phyloP scores from a whole-genome alignment of 2,113 vertebrate species.

The Cynopterus brachyotis region DNA sequence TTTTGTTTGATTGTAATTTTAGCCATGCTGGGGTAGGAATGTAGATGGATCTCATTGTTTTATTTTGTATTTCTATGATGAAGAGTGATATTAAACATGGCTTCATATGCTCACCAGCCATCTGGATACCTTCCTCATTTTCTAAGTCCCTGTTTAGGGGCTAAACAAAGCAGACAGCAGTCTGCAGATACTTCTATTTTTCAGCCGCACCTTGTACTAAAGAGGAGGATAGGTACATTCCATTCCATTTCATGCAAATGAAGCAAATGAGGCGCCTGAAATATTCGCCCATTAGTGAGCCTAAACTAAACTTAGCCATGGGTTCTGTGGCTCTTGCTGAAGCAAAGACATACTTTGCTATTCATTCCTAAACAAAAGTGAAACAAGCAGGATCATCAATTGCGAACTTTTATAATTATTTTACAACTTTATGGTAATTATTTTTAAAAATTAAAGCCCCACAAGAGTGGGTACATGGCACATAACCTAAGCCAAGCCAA shows the following conservation, averaged over 20 bases:
- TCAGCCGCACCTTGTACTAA: not conserved
- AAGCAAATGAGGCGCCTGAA: conserved; percentile 1
- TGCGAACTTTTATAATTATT: not conserved
- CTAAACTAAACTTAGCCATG: not conserved
- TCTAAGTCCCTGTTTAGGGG: not conserved
- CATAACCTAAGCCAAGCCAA: not conserved
- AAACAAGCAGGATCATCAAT: not conserved
- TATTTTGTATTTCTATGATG: not conserved
- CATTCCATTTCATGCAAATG: not conserved
- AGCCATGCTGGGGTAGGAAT: not conserved
- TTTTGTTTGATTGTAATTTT: not conserved
- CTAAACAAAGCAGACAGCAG: not conserved
- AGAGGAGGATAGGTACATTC: not conserved
- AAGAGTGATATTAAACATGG: not conserved
- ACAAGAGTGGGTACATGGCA: not conserved
- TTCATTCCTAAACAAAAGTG: conserved; percentile 20
- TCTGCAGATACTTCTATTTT: not conserved
- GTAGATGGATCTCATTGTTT: not conserved
- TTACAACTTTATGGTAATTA: not conserved
- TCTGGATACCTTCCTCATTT: not conserved
- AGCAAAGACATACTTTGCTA: conserved; percentile 1
- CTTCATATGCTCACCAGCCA: not conserved
- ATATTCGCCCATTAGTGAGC: not conserved
- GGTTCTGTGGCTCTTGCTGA: not conserved
- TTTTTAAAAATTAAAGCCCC: not conserved